Base-by-base conservation (phyloP, 2,888 invertebrate genomes). In the Lagria hirta region DNA sequence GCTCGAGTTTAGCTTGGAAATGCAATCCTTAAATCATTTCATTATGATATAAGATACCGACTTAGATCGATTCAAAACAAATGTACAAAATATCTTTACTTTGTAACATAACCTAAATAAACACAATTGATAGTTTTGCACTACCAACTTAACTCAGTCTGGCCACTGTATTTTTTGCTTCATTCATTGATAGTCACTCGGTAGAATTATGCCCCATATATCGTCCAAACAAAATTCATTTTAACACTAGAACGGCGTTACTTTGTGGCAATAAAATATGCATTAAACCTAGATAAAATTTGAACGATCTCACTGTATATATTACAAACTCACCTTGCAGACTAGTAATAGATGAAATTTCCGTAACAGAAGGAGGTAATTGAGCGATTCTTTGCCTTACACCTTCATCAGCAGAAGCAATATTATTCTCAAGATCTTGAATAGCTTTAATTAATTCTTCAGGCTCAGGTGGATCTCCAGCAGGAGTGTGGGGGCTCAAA, bases 351-450 rank as follows among this genome's bases (percentile, higher is more conserved):
- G 88, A 80, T 55, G 85, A 82, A 3, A 92, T 82, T 79, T 97
- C 95, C 0, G 95, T 95, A 2, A 97, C 93, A 75, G 95, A 94
- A 30, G 89, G 88, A 0, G 97, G 97, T 35, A 97, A 76, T 43
- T 89, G 91, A 0, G 96, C 94, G 56, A 97, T 97, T 65, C 88
- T 83, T 69, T 96, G 93, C 52, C 97, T 75, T 1, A 95, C 90
- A 1, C 83, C 82, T 50, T 94, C 96, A 76, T 97, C 97, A 60
- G 93, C 90, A 0, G 96, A 96, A 1, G 97, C 95, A 44, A 94
- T 91, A 62, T 91, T 92, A 61, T 89, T 89, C 71, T 97, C 97
- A 60, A 97, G 75, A 58, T 91, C 91, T 71, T 87, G 76, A 40
- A 87, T 75, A 1, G 82, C 83, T 73, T 88, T 90, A 47, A 96